phyloP scores from a whole-genome alignment of 2,797 vertebrate species.

The Glossophaga mutica region DNA sequence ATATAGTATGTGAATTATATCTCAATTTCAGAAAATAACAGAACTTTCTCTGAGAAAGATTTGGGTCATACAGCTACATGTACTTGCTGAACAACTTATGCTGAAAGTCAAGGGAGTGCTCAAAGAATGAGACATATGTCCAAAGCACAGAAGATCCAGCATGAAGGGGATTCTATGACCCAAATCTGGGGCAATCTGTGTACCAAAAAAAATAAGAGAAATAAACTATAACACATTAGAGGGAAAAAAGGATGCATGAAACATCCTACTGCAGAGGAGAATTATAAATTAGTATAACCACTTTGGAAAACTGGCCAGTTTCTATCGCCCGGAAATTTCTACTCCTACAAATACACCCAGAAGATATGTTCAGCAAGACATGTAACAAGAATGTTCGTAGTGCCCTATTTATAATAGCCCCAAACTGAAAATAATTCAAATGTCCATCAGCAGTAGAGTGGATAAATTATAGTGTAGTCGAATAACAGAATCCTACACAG shows the following conservation, averaged over 20 bases:
- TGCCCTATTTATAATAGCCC: background rate
- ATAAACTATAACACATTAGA: background rate
- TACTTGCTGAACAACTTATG: background rate
- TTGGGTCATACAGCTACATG: background rate
- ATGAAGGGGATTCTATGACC: background rate
- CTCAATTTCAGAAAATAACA: background rate
- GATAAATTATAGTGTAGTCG: background rate
- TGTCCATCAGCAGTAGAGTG: background rate
- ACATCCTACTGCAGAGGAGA: background rate
- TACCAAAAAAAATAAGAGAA: background rate
- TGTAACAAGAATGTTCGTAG: background rate
- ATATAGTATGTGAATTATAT: background rate
- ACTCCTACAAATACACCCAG: background rate
- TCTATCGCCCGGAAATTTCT: background rate
- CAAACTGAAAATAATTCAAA: constrained; percentile 6
- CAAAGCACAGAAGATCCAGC: background rate
- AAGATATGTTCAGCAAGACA: background rate
- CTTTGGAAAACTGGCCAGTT: background rate
- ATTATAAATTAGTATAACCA: background rate
- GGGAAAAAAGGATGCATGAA: background rate
- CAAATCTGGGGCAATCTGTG: background rate
- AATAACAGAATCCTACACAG: background rate
- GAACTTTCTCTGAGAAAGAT: background rate
- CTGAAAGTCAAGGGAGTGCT: background rate
- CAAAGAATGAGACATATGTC: background rate